These are phyloP conservation scores for Cheilosia scutellata DNA, from an alignment of 2,888 invertebrate species.

Conservation along the genomic window DNA sequence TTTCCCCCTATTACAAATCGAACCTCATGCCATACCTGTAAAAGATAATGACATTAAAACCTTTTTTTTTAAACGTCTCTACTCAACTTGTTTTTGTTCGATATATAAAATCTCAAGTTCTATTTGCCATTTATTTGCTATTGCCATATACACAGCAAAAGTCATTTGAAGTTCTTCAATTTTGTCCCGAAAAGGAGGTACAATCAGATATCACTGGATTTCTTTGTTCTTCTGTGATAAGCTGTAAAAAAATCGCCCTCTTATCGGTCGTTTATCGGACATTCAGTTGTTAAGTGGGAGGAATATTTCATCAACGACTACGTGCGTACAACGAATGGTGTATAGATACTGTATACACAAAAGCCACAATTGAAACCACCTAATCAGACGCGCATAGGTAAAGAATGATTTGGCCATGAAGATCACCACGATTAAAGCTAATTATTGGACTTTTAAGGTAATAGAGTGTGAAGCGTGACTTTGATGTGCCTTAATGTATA, in stretches of 20 bases:
- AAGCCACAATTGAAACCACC: slow-evolving; percentile 13
- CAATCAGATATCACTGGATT: background rate
- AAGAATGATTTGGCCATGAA: slow-evolving; percentile 49
- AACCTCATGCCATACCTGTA: slow-evolving; percentile 27
- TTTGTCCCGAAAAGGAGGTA: slow-evolving; percentile 14
- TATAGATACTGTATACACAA: background rate
- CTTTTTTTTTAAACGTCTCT: slow-evolving; percentile 20
- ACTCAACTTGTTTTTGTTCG: slow-evolving; percentile 23
- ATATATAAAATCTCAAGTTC: slow-evolving; percentile 26
- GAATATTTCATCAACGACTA: slow-evolving; percentile 21
- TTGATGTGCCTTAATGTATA: background rate
- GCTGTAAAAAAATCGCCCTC: background rate
- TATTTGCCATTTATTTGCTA: slow-evolving; percentile 21
- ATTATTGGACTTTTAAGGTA: slow-evolving; percentile 52
- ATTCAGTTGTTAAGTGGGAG: slow-evolving; percentile 41
- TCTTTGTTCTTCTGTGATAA: slow-evolving; percentile 31
- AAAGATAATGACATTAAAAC: slow-evolving; percentile 4
- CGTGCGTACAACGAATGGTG: slow-evolving; percentile 11
- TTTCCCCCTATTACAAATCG: background rate
- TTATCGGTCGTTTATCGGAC: slow-evolving; percentile 51
- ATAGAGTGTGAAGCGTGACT: slow-evolving; percentile 12
- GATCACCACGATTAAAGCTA: slow-evolving; percentile 28
- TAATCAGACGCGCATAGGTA: slow-evolving; percentile 37
- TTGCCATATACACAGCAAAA: slow-evolving; percentile 4
- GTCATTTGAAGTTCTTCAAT: slow-evolving; percentile 11